phyloP scores from a whole-genome alignment of 1,140 invertebrate species.

The Brachystomella parvula region DNA sequence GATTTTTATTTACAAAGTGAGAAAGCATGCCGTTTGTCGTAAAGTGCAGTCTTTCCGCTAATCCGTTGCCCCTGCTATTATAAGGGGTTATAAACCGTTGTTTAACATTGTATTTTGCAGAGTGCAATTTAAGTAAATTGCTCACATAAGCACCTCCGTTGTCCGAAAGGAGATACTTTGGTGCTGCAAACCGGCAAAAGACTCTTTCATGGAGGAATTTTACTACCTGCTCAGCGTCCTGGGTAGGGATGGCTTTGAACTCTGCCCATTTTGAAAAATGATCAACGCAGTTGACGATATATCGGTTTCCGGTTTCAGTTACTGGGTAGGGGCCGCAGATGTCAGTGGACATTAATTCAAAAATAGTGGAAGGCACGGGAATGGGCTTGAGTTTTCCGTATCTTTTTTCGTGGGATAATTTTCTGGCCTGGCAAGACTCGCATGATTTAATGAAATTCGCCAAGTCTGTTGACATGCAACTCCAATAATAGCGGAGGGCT shows the following conservation, averaged over 20 bases:
- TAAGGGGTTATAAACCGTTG: conserved; percentile 2
- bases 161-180: conserved; percentile 2
- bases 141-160: conserved; percentile 2
- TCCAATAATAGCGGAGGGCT: conserved; percentile 38
- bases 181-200: not conserved
- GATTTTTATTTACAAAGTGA: conserved; percentile 4
- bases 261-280: conserved; percentile 8
- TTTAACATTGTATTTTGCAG: not conserved
- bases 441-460: conserved; percentile 22
- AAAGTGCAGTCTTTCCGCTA: conserved; percentile 3
- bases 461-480: conserved; percentile 37
- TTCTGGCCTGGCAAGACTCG: not conserved
- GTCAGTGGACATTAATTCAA: conserved; percentile 39
- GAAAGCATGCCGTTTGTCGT: conserved; percentile 1
- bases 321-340: conserved; percentile 43
- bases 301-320: conserved; percentile 39
- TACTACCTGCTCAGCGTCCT: not conserved
- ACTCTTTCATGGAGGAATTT: conserved; percentile 5
- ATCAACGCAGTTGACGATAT: conserved; percentile 29
- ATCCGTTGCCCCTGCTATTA: conserved; percentile 1
- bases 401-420: not conserved
- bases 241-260: not conserved
- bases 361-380: not conserved
- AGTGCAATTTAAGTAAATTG: not conserved
- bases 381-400: conserved; percentile 1